These are phyloP conservation scores for Sardinella longiceps DNA, from an alignment of 2,797 vertebrate species.

Conservation along the genomic window DNA sequence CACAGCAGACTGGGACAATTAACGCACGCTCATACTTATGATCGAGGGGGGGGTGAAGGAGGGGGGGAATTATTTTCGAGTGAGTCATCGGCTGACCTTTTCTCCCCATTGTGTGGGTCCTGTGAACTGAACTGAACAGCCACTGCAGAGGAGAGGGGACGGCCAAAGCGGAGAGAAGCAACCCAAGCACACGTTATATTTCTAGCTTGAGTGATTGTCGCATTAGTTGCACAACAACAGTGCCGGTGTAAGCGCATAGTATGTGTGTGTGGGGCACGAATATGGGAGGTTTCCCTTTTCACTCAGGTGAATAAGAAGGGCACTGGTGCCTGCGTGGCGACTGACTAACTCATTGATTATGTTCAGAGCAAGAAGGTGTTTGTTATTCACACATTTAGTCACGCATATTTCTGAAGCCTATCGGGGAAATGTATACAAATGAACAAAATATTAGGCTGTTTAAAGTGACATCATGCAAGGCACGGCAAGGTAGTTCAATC, in stretches of 20 bases:
- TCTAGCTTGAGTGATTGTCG: not conserved
- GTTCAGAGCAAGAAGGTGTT: not conserved
- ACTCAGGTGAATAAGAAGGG: not conserved
- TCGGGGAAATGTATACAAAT: not conserved
- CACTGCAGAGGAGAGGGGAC: not conserved
- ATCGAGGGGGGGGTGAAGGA: conserved; percentile 37
- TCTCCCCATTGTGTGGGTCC: conserved; percentile 51
- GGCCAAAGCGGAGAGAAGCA: not conserved
- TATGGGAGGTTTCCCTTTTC: not conserved
- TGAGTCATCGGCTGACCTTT: conserved; percentile 59
- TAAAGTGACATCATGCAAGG: not conserved
- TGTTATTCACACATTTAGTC: not conserved
- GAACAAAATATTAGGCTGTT: not conserved
- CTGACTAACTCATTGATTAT: not conserved
- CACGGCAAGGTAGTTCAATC: too few species aligned
- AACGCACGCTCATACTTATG: conserved; percentile 40
- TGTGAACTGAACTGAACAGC: conserved; percentile 41
- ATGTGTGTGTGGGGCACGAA: not conserved
- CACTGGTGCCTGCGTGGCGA: not conserved
- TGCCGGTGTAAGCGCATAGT: not conserved
- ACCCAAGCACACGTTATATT: not conserved
- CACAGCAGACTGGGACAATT: conserved; percentile 3
- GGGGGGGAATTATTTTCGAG: conserved; percentile 37
- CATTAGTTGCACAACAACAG: not conserved
- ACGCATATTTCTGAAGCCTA: not conserved